Conservation (phyloP, 35 echinoderm and acorn worm species). For the Ophioderma brevispina region DNA sequence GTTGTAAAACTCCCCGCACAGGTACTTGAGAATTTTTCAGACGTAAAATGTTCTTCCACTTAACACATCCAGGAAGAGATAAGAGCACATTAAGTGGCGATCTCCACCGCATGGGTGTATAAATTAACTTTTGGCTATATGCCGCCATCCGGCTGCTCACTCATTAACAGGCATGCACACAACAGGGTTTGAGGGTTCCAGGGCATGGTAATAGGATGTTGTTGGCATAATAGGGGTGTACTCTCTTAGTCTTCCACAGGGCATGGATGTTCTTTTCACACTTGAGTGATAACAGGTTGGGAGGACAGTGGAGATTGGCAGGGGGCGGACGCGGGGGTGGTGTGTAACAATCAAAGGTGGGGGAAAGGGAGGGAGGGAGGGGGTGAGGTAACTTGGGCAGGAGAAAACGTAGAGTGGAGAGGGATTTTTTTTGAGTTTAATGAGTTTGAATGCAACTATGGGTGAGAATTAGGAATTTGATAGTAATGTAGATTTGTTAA, state of each 20-base stretch:
- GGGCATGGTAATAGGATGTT: not conserved
- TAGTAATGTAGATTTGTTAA: too few species aligned
- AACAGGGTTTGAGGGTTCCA: not conserved
- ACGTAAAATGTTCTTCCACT: not conserved
- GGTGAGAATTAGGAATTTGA: too few species aligned
- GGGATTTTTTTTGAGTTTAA: too few species aligned
- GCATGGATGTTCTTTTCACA: slow-evolving; percentile 13
- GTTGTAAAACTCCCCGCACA: too few species aligned
- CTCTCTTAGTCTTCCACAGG: not conserved
- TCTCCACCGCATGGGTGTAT: not conserved
- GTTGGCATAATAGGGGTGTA: not conserved
- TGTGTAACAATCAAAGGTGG: too few species aligned
- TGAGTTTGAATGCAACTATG: too few species aligned
- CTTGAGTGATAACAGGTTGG: not conserved
- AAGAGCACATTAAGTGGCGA: not conserved
- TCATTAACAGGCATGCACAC: not conserved
- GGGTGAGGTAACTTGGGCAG: too few species aligned
- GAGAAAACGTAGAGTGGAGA: too few species aligned
- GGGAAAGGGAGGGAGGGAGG: too few species aligned
- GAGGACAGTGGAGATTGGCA: not conserved
- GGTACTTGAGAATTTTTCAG: not conserved
- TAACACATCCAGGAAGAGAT: not conserved
- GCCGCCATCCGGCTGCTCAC: not conserved
- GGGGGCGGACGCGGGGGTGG: too few species aligned
- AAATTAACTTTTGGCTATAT: not conserved